Percentiles rank a stretch among this genome's conserved stretches.
phyloP scores from a whole-genome alignment of 2,888 invertebrate genomes.

The Hermaeophaga mercurialis region DNA sequence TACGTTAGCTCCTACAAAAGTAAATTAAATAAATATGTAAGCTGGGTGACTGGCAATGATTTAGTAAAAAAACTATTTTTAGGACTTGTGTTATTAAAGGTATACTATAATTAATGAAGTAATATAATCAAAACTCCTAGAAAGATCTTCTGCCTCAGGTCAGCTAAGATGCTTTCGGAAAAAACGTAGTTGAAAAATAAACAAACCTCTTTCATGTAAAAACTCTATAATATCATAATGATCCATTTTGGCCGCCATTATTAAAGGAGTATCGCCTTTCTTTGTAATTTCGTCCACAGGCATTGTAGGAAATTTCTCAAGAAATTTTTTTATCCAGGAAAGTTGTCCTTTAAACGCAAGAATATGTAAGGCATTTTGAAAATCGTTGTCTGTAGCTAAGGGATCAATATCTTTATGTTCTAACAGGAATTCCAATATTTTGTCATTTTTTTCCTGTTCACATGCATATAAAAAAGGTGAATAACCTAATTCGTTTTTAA shows the following conservation, averaged over 20 bases:
- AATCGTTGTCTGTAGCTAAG: constrained; percentile 7
- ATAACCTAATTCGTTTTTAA: constrained; percentile 20
- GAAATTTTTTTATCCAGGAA: constrained; percentile 9
- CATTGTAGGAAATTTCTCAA: constrained; percentile 22
- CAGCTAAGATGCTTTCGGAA: no score
- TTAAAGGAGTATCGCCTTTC: constrained; percentile 22
- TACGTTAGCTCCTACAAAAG: constrained; percentile 21
- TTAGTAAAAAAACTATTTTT: no score
- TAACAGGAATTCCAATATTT: constrained; percentile 17
- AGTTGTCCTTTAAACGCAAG: constrained; percentile 24
- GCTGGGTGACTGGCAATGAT: no score
- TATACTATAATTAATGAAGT: no score
- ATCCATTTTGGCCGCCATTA: constrained; percentile 25
- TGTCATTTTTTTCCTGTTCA: constrained; percentile 18
- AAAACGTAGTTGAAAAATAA: no score
- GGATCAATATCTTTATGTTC: constrained; percentile 20
- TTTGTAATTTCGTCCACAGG: constrained; percentile 14
- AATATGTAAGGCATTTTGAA: constrained; percentile 16
- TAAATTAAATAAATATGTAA: not conserved
- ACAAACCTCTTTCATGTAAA: constrained; percentile 21
- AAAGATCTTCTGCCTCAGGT: no score
- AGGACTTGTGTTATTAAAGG: no score
- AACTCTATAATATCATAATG: constrained; percentile 16
- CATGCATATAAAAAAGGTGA: constrained; percentile 23
- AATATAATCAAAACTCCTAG: no score